phyloP scores from a whole-genome alignment of 2,797 vertebrate genomes.

The Pyrocephalus nanus region DNA sequence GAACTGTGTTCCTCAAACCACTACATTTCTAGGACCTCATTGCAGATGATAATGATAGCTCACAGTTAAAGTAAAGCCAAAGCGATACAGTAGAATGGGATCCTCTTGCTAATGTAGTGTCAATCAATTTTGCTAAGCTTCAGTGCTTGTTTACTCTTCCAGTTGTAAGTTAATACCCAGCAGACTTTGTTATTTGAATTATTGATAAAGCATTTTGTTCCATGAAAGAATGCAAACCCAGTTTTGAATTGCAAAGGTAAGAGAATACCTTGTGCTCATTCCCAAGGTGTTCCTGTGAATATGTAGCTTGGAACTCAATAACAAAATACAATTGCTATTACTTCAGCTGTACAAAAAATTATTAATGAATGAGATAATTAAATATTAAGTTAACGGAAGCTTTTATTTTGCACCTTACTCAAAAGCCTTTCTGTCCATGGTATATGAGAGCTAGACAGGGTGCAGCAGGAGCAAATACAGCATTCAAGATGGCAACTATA shows the following conservation, averaged over 20 bases:
- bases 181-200: constrained; percentile 73
- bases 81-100: neutral
- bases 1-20: neutral
- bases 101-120: constrained; percentile 4
- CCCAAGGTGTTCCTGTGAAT: neutral
- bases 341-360: neutral
- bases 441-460: neutral
- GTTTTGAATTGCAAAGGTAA: constrained; percentile 11
- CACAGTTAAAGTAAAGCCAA: constrained; percentile 4
- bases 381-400: neutral
- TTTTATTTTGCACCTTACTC: neutral
- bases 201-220: constrained; percentile 77
- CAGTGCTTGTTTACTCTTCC: constrained; percentile 66
- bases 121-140: constrained; percentile 51
- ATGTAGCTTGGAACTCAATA: neutral
- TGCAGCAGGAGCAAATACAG: neutral
- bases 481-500: neutral
- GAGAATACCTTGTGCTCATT: neutral
- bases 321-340: constrained; percentile 12
- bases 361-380: neutral
- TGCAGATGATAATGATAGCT: neutral
- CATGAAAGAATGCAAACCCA: constrained; percentile 42
- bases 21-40: neutral
- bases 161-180: constrained; percentile 67
- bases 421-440: neutral